phyloP scores from a whole-genome alignment of 1,140 invertebrate genomes.

The Drosophila auraria region DNA sequence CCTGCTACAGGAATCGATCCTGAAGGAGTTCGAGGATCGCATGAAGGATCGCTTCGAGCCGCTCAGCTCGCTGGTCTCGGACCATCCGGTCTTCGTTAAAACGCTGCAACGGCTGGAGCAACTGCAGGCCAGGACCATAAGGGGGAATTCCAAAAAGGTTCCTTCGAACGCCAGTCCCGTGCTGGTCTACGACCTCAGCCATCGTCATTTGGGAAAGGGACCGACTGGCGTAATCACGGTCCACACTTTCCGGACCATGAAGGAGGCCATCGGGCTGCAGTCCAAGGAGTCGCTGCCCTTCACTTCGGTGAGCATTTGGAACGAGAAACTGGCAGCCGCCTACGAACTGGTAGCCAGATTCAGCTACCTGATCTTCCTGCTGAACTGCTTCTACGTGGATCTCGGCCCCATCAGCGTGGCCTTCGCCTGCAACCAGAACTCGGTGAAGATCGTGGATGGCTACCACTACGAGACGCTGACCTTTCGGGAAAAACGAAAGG shows the following conservation, averaged over 20 bases:
- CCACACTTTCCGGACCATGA: slow-evolving; percentile 77
- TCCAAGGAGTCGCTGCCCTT: slow-evolving; percentile 55
- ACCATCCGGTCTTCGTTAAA: slow-evolving; percentile 48
- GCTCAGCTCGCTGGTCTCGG: slow-evolving; percentile 22
- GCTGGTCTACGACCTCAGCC: slow-evolving; percentile 65
- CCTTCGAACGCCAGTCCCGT: slow-evolving; percentile 40
- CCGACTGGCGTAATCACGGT: slow-evolving; percentile 69
- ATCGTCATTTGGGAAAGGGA: slow-evolving; percentile 58
- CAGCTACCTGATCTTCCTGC: slow-evolving; percentile 36
- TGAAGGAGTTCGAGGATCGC: slow-evolving; percentile 42
- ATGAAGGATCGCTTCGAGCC: slow-evolving; percentile 35
- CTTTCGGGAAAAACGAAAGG: slow-evolving; percentile 43
- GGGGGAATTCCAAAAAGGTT: slow-evolving; percentile 41
- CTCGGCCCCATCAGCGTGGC: slow-evolving; percentile 30
- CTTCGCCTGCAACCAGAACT: slow-evolving; percentile 7
- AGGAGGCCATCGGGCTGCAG: slow-evolving; percentile 61
- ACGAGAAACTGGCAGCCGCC: slow-evolving; percentile 67
- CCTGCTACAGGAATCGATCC: slow-evolving; percentile 66
- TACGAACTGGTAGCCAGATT: slow-evolving; percentile 66
- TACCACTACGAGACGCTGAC: slow-evolving; percentile 75
- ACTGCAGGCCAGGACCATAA: slow-evolving; percentile 61
- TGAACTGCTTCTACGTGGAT: slow-evolving; percentile 69
- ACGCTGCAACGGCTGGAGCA: slow-evolving; percentile 36
- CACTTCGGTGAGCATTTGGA: slow-evolving; percentile 68
- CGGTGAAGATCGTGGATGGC: slow-evolving; percentile 40